These are phyloP conservation scores for Lithophane ornitopus DNA, from an alignment of 2,888 invertebrate species.

Conservation along the genomic window DNA sequence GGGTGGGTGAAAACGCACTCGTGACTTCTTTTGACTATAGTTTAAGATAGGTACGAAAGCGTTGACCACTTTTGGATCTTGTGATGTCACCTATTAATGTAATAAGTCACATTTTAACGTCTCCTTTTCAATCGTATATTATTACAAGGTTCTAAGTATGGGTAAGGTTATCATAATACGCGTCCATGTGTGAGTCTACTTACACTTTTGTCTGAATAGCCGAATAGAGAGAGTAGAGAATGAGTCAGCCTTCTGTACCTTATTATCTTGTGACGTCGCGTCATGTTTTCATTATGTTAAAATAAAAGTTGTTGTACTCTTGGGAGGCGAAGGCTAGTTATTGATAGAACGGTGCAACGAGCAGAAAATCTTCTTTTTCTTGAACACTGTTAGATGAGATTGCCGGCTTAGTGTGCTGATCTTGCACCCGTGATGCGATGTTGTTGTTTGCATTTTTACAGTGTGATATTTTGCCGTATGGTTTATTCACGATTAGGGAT, in stretches of 20 bases:
- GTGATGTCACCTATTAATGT: neutral
- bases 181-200: neutral
- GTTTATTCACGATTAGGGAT: too few species aligned
- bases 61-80: neutral
- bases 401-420: constrained; percentile 18
- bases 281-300: constrained; percentile 70
- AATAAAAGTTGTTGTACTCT: constrained; percentile 68
- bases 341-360: constrained; percentile 46
- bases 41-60: neutral
- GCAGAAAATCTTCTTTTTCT: constrained; percentile 40
- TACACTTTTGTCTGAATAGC: too few species aligned
- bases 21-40: neutral
- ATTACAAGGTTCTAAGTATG: neutral
- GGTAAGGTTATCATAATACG: neutral
- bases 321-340: constrained; percentile 48
- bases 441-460: constrained; percentile 12
- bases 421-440: constrained; percentile 5
- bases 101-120: neutral
- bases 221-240: too few species aligned
- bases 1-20: neutral
- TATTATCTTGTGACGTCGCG: constrained; percentile 10
- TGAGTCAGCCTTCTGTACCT: neutral
- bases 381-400: constrained; percentile 35
- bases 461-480: neutral
- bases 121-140: neutral